Evolutionary conservation across 2,888 invertebrate species (phyloP).

Genomic region (Xestia sexstrigata): DNA sequence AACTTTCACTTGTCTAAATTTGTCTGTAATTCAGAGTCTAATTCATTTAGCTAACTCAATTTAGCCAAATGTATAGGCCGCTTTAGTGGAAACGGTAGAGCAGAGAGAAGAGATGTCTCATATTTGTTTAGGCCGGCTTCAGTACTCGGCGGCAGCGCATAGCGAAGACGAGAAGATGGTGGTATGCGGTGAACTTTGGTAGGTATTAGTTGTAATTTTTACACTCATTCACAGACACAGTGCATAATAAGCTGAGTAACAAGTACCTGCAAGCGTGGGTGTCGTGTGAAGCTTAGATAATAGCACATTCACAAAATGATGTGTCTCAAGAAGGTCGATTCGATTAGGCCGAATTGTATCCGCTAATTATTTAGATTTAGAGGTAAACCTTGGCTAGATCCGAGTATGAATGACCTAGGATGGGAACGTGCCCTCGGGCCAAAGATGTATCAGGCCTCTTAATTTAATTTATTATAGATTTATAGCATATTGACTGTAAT

Average conservation of each 20-base stretch:
- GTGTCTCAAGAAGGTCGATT: conserved; percentile 4
- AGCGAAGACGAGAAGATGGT: not conserved
- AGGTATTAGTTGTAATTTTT: not conserved
- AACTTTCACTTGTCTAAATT: too few relatives aligned
- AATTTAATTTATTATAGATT: not conserved
- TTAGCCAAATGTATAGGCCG: too few relatives aligned
- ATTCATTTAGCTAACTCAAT: too few relatives aligned
- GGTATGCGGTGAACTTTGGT: too few relatives aligned
- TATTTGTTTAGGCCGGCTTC: not conserved
- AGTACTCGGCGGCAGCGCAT: not conserved
- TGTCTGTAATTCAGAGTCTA: too few relatives aligned
- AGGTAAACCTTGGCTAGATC: not conserved
- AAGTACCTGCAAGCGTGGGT: not conserved
- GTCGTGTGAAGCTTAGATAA: not conserved
- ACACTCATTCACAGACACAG: too few relatives aligned
- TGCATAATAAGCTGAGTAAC: not conserved
- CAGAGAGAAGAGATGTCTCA: not conserved
- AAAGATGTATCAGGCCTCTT: not conserved
- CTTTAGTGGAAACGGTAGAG: not conserved
- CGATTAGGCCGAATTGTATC: not conserved
- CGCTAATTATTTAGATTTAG: conserved; percentile 4
- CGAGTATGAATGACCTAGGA: not conserved
- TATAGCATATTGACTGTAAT: not conserved
- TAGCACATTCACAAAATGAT: not conserved
- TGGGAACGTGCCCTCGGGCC: not conserved